These are phyloP conservation scores for Rhopalosiphum nymphaeae DNA, from an alignment of 2,888 invertebrate species.

Conservation along the genomic window DNA sequence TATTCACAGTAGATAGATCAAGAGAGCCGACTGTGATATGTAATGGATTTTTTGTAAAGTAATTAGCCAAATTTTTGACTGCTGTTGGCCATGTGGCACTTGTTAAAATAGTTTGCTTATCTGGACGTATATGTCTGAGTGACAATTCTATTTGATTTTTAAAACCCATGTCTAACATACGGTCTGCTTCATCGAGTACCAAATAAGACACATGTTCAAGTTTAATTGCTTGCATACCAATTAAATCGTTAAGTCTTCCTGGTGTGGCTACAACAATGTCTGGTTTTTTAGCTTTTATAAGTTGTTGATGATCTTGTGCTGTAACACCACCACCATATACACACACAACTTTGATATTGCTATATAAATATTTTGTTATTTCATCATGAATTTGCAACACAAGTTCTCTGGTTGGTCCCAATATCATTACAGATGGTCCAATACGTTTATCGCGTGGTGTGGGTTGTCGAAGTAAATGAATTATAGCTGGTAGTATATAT, in stretches of 20 bases:
- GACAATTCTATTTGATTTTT: slow-evolving; percentile 89
- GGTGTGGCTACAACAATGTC: slow-evolving; percentile 97
- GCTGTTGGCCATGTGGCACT: slow-evolving; percentile 79
- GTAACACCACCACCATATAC: slow-evolving; percentile 92
- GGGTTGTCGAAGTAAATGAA: slow-evolving; percentile 90
- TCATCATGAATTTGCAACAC: slow-evolving; percentile 94
- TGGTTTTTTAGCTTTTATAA: slow-evolving; percentile 78
- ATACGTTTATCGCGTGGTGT: slow-evolving; percentile 78
- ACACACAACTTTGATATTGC: slow-evolving; percentile 83
- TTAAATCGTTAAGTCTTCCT: slow-evolving; percentile 90
- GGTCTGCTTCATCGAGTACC: slow-evolving; percentile 93
- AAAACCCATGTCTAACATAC: slow-evolving; percentile 90
- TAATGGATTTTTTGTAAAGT: slow-evolving; percentile 90
- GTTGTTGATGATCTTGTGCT: slow-evolving; percentile 79
- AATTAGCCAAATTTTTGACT: slow-evolving; percentile 86
- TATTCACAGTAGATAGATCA: slow-evolving; percentile 90
- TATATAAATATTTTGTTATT: slow-evolving; percentile 89
- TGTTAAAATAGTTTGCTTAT: slow-evolving; percentile 92
- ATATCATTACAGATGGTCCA: slow-evolving; percentile 88
- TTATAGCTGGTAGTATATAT: slow-evolving; percentile 90
- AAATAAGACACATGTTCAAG: slow-evolving; percentile 80
- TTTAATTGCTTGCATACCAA: slow-evolving; percentile 73
- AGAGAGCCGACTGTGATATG: slow-evolving; percentile 90
- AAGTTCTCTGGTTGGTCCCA: slow-evolving; percentile 94
- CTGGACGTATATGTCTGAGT: slow-evolving; percentile 84